Conservation (phyloP, 2,113 vertebrate genomes). For the Mesocricetus auratus region DNA sequence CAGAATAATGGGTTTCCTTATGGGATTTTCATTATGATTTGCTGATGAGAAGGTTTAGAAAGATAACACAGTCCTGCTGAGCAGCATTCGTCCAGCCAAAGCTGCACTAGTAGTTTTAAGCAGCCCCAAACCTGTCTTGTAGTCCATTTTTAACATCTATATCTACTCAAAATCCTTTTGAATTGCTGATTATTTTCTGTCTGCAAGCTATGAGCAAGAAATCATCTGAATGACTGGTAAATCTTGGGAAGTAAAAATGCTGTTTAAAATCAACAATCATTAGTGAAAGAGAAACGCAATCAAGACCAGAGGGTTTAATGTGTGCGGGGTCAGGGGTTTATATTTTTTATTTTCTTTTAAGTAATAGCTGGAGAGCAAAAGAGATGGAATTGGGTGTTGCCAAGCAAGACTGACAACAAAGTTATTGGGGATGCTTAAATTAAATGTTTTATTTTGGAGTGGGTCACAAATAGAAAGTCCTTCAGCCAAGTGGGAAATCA, state of each 20-base stretch:
- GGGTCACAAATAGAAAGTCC: conserved; percentile 71
- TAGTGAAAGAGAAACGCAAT: conserved; percentile 26
- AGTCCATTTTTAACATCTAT: conserved; percentile 34
- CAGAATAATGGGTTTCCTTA: background rate
- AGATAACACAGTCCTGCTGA: background rate
- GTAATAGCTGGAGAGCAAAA: conserved; percentile 29
- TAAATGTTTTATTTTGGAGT: conserved; percentile 42
- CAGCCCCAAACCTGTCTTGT: conserved; percentile 20
- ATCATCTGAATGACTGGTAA: background rate
- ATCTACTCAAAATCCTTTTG: background rate
- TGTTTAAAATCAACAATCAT: conserved; percentile 62
- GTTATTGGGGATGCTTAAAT: conserved; percentile 24
- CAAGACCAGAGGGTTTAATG: background rate
- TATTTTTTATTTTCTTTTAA: background rate
- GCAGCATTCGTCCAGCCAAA: background rate
- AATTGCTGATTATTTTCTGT: conserved; percentile 18
- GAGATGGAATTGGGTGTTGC: background rate
- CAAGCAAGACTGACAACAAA: conserved; percentile 22
- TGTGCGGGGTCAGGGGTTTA: background rate
- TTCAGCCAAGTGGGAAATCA: conserved; percentile 57
- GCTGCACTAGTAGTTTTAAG: conserved; percentile 26
- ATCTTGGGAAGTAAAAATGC: conserved; percentile 62
- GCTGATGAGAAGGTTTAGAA: background rate
- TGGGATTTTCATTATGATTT: background rate
- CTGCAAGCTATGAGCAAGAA: background rate